Evolutionary conservation across 2,797 vertebrate species (phyloP).

Genomic region (Adrianichthys oophorus): DNA sequence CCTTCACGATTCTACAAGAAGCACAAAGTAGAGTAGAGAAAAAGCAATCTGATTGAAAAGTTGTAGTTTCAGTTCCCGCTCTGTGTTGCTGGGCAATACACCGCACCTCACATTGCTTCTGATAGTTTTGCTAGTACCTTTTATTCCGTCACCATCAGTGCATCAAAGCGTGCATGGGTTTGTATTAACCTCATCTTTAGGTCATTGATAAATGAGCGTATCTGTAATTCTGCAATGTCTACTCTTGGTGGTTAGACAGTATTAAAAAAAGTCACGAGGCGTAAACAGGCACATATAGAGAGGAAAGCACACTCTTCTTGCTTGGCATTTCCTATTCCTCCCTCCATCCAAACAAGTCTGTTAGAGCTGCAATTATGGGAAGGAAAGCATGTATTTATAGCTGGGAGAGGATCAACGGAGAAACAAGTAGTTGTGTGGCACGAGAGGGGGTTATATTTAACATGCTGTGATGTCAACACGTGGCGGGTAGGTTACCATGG

Average conservation of each 20-base stretch:
- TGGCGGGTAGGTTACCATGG: slow-evolving; percentile 78
- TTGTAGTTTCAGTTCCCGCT: too few relatives aligned
- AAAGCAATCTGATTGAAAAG: too few relatives aligned
- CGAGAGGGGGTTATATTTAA: slow-evolving; percentile 78
- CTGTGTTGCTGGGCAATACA: too few relatives aligned
- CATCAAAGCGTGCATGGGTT: too few relatives aligned
- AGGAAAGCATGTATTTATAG: slow-evolving; percentile 81
- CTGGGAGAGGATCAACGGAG: slow-evolving; percentile 69
- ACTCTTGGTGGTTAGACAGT: slow-evolving; percentile 43
- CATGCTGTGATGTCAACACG: slow-evolving; percentile 77
- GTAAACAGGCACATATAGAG: slow-evolving; percentile 31
- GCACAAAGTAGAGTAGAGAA: too few relatives aligned
- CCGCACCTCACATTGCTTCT: too few relatives aligned
- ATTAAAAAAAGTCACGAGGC: slow-evolving; percentile 41
- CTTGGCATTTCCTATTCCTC: slow-evolving; percentile 65
- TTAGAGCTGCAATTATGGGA: slow-evolving; percentile 74
- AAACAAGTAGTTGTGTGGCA: slow-evolving; percentile 74
- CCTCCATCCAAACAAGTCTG: slow-evolving; percentile 70
- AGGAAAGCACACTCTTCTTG: slow-evolving; percentile 34
- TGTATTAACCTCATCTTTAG: slow-evolving; percentile 1
- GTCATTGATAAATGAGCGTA: slow-evolving; percentile 31
- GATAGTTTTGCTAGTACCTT: too few relatives aligned
- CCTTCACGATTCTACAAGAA: too few relatives aligned
- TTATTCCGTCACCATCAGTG: too few relatives aligned
- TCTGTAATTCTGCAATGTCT: slow-evolving; percentile 32